A percentile compares a stretch with the other conserved stretches of the same genome.
Conservation (phyloP, 2,888 invertebrate genomes). For the Dicyrtoma fusca region DNA sequence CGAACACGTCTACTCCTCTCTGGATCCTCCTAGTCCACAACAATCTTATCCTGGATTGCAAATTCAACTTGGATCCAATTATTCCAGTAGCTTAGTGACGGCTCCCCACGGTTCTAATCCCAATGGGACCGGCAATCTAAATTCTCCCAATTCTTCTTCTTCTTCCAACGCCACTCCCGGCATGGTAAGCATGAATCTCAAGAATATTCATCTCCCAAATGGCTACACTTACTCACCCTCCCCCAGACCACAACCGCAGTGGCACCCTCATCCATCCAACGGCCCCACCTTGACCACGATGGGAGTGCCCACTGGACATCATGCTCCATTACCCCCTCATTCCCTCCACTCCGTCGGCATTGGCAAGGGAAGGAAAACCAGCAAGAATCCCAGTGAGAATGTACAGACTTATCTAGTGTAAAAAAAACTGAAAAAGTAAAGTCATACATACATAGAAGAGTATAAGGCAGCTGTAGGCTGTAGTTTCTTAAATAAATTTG, state of each 20-base stretch:
- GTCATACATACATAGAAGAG: no score
- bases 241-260: slow-evolving; percentile 36
- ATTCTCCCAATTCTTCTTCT: background rate
- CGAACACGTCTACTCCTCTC: slow-evolving; percentile 55
- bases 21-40: slow-evolving; percentile 56
- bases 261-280: slow-evolving; percentile 41
- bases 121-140: background rate
- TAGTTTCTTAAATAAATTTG: background rate
- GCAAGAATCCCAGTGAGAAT: slow-evolving; percentile 33
- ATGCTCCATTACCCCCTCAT: slow-evolving; percentile 18
- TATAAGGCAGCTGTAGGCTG: no score
- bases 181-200: slow-evolving; percentile 33
- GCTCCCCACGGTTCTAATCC: slow-evolving; percentile 8
- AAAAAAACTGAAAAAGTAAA: slow-evolving; percentile 5
- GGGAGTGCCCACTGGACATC: background rate
- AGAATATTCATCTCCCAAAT: slow-evolving; percentile 54
- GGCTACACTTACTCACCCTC: slow-evolving; percentile 52
- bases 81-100: slow-evolving; percentile 40
- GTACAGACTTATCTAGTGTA: slow-evolving; percentile 56
- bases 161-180: background rate
- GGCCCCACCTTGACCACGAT: background rate
- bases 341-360: slow-evolving; percentile 28
- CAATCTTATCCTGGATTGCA: slow-evolving; percentile 25
- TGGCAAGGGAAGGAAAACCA: slow-evolving; percentile 31
- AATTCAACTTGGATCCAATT: background rate